A percentile compares a stretch with the other conserved stretches of the same genome.
phyloP scores from a whole-genome alignment of 2,888 invertebrate species.

The Monoplex corrugatus region DNA sequence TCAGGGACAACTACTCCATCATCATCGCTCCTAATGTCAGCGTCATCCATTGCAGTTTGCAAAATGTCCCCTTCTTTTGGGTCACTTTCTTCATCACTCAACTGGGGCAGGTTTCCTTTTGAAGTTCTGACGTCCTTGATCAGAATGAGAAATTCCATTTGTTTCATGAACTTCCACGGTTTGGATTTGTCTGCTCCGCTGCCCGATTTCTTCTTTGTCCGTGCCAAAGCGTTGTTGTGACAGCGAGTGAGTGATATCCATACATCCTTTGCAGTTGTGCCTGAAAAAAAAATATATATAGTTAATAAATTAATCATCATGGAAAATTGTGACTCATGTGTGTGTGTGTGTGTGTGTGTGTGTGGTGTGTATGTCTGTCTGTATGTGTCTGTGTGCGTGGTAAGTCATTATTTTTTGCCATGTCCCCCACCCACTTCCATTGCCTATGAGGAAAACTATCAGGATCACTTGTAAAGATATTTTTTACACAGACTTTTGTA shows the following conservation, averaged over 20 bases:
- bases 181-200: background rate
- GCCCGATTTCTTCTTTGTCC: slow-evolving; percentile 20
- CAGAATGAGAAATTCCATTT: slow-evolving; percentile 22
- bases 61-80: background rate
- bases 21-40: background rate
- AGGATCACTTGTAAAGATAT: too few species aligned
- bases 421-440: too few species aligned
- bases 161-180: slow-evolving; percentile 36
- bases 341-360: too few species aligned
- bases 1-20: background rate
- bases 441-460: too few species aligned
- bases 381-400: too few species aligned
- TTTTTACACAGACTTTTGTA: too few species aligned
- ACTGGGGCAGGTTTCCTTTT: slow-evolving; percentile 9
- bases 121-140: slow-evolving; percentile 39
- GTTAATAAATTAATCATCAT: background rate
- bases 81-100: slow-evolving; percentile 23
- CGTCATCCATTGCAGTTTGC: background rate
- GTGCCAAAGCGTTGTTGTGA: slow-evolving; percentile 10
- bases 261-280: background rate
- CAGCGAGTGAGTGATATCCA: slow-evolving; percentile 30
- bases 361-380: too few species aligned
- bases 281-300: slow-evolving; percentile 30
- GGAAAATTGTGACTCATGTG: background rate
- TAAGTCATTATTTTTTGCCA: too few species aligned